Evolutionary conservation across 2,113 vertebrate genomes (phyloP).

Genomic region (Donacobius atricapilla): DNA sequence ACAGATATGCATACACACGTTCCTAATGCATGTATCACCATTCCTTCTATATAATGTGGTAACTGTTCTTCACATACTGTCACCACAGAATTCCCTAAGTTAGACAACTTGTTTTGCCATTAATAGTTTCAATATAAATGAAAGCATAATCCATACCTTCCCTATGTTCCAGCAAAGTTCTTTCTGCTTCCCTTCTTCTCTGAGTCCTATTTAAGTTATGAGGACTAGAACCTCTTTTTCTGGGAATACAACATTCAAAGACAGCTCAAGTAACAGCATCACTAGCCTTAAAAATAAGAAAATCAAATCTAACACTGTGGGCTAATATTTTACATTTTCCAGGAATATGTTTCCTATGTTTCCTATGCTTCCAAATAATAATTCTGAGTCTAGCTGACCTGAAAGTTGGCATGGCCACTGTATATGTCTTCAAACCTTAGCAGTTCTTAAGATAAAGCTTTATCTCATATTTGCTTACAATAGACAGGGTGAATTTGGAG

Average conservation of each 20-base stretch:
- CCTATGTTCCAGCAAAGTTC: background rate
- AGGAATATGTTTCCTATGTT: background rate
- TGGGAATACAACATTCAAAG: background rate
- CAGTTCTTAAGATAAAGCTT: background rate
- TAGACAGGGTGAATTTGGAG: background rate
- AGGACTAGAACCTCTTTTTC: background rate
- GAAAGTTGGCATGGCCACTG: background rate
- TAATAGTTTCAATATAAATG: background rate
- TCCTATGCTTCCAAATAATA: no score
- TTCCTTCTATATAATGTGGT: background rate
- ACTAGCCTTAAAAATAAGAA: background rate
- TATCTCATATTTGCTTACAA: background rate
- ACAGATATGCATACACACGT: accelerated
- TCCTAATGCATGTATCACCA: background rate
- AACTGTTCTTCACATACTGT: background rate
- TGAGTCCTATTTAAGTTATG: background rate
- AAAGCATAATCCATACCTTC: background rate
- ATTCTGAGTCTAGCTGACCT: background rate
- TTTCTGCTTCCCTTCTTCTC: background rate
- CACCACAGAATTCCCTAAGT: background rate
- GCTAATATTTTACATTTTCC: background rate
- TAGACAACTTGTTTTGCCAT: background rate
- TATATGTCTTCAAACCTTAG: background rate
- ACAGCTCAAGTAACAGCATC: background rate
- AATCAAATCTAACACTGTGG: background rate